These are phyloP conservation scores for Dendrocincla fuliginosa DNA, from an alignment of 2,797 vertebrate species.

Conservation along the genomic window DNA sequence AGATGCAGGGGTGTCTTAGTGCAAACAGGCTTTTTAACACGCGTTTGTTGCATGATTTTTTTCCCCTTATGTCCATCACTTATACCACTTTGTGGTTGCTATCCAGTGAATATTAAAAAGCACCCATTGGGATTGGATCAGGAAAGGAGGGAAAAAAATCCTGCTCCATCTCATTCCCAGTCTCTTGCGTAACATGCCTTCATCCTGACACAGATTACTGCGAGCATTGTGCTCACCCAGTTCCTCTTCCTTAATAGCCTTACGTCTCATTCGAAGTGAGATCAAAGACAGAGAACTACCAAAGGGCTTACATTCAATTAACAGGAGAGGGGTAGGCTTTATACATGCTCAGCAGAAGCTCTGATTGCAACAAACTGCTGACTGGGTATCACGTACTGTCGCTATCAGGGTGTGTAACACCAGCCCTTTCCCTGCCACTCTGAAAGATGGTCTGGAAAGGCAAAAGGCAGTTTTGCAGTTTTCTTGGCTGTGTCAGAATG, in stretches of 20 bases:
- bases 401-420: neutral
- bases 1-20: neutral
- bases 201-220: conserved; percentile 61
- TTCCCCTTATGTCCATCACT: neutral
- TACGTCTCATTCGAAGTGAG: conserved; percentile 34
- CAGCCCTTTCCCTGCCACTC: neutral
- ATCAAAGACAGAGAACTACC: conserved; percentile 65
- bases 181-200: neutral
- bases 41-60: neutral
- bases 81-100: neutral
- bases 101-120: neutral
- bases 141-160: neutral
- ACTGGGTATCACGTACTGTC: neutral
- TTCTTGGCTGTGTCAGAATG: neutral
- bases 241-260: conserved; percentile 68
- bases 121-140: neutral
- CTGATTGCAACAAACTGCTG: conserved; percentile 49
- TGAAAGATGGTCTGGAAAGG: neutral
- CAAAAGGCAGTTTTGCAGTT: neutral
- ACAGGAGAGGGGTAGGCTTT: conserved; percentile 51
- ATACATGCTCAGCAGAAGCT: conserved; percentile 50
- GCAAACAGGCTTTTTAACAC: neutral
- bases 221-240: conserved; percentile 17
- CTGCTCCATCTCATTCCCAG: neutral
- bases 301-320: conserved; percentile 72